phyloP scores from a whole-genome alignment of 1,140 invertebrate species.

The Anoplophora glabripennis region DNA sequence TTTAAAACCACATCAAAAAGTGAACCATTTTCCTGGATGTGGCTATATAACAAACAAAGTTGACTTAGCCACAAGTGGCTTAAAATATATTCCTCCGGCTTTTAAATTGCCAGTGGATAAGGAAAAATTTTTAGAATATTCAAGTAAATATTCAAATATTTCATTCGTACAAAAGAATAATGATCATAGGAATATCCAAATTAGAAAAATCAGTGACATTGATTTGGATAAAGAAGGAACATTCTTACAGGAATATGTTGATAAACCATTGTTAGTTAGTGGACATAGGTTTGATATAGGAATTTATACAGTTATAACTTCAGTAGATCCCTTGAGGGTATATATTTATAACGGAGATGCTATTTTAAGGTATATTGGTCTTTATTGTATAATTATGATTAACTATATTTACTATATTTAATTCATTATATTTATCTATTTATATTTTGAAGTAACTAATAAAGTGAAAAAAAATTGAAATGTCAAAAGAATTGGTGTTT shows the following conservation, averaged over 20 bases:
- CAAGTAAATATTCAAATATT: slow-evolving; percentile 63
- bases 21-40: slow-evolving; percentile 94
- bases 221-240: slow-evolving; percentile 70
- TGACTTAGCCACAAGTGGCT: slow-evolving; percentile 74
- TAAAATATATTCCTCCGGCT: slow-evolving; percentile 78
- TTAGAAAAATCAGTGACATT: slow-evolving; percentile 68
- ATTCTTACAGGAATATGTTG: slow-evolving; percentile 89
- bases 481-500: too few relatives aligned
- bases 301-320: slow-evolving; percentile 89
- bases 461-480: too few relatives aligned
- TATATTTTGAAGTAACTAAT: too few relatives aligned
- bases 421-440: too few relatives aligned
- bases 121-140: slow-evolving; percentile 69
- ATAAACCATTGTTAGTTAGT: slow-evolving; percentile 78
- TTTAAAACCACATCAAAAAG: slow-evolving; percentile 71
- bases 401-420: too few relatives aligned
- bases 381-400: too few relatives aligned
- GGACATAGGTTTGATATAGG: slow-evolving; percentile 96
- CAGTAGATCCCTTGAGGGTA: slow-evolving; percentile 82
- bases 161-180: slow-evolving; percentile 92
- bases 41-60: slow-evolving; percentile 95
- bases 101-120: slow-evolving; percentile 84
- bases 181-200: slow-evolving; percentile 83
- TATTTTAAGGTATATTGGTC: slow-evolving; percentile 66
- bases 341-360: slow-evolving; percentile 90